A percentile compares a stretch with the other conserved stretches of the same genome.
Evolutionary conservation across 2,797 vertebrate species (phyloP).

Genomic region (Coranthus polyacanthus): DNA sequence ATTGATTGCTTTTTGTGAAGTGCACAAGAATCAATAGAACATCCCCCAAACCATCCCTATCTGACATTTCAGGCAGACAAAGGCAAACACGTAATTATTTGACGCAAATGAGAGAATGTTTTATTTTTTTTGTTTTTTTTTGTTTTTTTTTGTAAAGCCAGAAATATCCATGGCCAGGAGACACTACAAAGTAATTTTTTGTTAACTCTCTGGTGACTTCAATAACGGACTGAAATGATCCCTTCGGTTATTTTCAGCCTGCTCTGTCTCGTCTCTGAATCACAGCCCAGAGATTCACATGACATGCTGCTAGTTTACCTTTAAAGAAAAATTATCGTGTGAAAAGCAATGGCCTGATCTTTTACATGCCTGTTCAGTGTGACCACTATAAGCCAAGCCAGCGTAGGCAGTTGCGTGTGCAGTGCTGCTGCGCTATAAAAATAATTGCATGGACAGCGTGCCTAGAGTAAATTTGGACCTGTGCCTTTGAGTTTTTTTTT

Average conservation of each 20-base stretch:
- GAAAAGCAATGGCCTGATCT: conserved; percentile 2
- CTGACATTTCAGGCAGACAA: conserved; percentile 48
- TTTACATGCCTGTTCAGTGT: conserved; percentile 7
- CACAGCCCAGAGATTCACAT: conserved; percentile 36
- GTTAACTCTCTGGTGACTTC: conserved; percentile 35
- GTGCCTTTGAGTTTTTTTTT: conserved; percentile 21
- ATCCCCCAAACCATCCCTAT: conserved; percentile 29
- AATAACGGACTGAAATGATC: conserved; percentile 25
- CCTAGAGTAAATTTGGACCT: conserved; percentile 54
- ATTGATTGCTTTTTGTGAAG: conserved; percentile 24
- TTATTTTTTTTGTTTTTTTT: too few relatives aligned
- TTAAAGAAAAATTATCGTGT: not conserved
- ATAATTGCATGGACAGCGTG: conserved; percentile 41
- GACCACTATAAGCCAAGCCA: conserved; percentile 16
- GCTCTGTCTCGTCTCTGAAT: conserved; percentile 14
- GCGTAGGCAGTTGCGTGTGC: conserved; percentile 20
- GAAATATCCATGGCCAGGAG: conserved; percentile 44
- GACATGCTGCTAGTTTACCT: conserved; percentile 15
- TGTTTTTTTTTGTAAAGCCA: too few relatives aligned
- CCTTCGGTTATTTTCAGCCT: conserved; percentile 40
- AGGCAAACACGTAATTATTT: conserved; percentile 43
- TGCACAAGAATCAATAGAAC: conserved; percentile 40
- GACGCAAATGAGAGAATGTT: conserved; percentile 37
- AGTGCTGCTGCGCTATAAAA: conserved; percentile 32
- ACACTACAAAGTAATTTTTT: conserved; percentile 12